Base-by-base conservation (phyloP, 1,140 invertebrate species). In the Chymomyza costata region DNA sequence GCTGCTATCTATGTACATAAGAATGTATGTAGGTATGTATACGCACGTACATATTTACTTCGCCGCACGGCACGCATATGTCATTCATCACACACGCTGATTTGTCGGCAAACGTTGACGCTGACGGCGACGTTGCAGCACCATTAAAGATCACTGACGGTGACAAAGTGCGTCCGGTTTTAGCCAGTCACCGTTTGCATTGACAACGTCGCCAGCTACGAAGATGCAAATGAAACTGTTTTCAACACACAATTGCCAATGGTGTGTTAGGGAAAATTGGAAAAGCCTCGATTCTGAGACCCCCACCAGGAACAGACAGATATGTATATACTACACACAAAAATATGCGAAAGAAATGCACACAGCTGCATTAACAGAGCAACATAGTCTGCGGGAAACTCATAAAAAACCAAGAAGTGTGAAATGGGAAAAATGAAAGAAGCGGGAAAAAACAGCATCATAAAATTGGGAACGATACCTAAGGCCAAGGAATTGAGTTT, bases 131-230 rank as follows among this genome's bases (percentile, higher is more conserved):
- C 46, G 15, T 48, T 43, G 55, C 43, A 70, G 70, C 65, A 35
- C 71, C 71, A 78, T 78, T 76, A 76, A 71, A 70, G 70, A 78
- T 65, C 65, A 44, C 14, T 31, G 62, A 66, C 62, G 63, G 57
- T 78, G 71, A 76, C 70, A 76, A 76, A 76, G 66, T 76, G 71
- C 71, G 71, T 76, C 73, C 71, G 71, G 71, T 78, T 76, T 66
- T 38, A 45, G 68, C 55, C n/a, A n/a, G n/a, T n/a, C n/a, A n/a
- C n/a, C n/a, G n/a, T n/a, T n/a, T n/a, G n/a, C n/a, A n/a, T n/a
- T n/a, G n/a, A n/a, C n/a, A 51, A 25, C 21, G 21, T 25, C 8
- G 21, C 21, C 21, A 25, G 3, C 21, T 5, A 25, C 21, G 13
- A 46, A 30, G 34, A 16, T 47, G 32, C 17, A 52, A 46, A 35